Conservation (phyloP, 1,140 invertebrate genomes). For the Drosophila nigromelanica region DNA sequence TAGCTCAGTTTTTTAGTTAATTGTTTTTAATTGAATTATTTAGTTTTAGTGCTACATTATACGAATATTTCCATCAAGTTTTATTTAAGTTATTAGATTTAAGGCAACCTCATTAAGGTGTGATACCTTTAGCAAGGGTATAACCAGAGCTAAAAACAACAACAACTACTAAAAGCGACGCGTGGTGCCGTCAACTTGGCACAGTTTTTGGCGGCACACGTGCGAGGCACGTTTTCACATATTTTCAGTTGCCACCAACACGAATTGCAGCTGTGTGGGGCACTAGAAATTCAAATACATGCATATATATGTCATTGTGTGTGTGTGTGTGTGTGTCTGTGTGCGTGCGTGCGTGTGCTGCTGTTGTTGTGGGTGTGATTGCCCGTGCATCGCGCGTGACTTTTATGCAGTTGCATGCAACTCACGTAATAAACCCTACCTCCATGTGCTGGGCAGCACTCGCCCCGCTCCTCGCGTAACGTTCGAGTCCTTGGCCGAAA, state of each 20-base stretch:
- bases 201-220: conserved; percentile 58
- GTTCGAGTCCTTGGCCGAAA: conserved; percentile 68
- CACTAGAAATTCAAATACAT: conserved; percentile 22
- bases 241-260: conserved; percentile 36
- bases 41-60: no score
- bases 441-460: conserved; percentile 24
- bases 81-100: no score
- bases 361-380: conserved; percentile 38
- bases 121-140: background rate
- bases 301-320: background rate
- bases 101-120: no score
- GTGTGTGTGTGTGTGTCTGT: conserved; percentile 25
- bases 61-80: no score
- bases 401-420: conserved; percentile 76
- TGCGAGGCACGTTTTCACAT: conserved; percentile 69
- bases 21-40: no score
- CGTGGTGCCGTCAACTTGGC: conserved; percentile 72
- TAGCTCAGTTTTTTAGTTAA: no score
- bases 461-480: background rate
- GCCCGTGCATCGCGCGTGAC: conserved; percentile 64
- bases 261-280: conserved; percentile 35
- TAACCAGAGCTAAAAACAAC: background rate
- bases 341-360: conserved; percentile 23
- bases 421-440: conserved; percentile 72
- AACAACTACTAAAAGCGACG: conserved; percentile 24